A percentile compares a stretch with the other conserved stretches of the same genome.
Conservation (phyloP, 2,888 invertebrate genomes). For the Cryptus armator region DNA sequence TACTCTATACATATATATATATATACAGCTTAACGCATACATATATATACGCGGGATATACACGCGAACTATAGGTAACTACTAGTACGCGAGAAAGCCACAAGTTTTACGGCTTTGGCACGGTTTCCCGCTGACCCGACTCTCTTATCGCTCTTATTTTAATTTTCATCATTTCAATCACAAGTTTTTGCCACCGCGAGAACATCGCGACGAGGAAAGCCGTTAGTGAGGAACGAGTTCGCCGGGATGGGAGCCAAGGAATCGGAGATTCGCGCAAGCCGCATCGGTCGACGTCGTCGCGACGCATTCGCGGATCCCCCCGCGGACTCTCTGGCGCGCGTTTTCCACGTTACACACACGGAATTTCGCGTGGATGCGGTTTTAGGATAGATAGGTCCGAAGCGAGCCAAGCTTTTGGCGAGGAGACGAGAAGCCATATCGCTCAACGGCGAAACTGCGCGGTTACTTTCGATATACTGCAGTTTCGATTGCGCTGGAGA, state of each 20-base stretch:
- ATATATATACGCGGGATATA: background rate
- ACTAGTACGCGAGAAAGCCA: slow-evolving; percentile 56
- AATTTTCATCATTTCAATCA: slow-evolving; percentile 78
- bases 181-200: slow-evolving; percentile 73
- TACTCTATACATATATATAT: slow-evolving; percentile 14
- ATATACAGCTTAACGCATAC: background rate
- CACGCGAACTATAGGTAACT: slow-evolving; percentile 3
- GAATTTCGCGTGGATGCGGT: slow-evolving; percentile 62
- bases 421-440: slow-evolving; percentile 43
- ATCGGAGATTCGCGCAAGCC: slow-evolving; percentile 11
- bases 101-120: slow-evolving; percentile 78
- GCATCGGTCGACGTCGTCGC: slow-evolving; percentile 61
- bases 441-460: slow-evolving; percentile 20
- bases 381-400: slow-evolving; percentile 38
- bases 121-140: slow-evolving; percentile 70
- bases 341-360: slow-evolving; percentile 21
- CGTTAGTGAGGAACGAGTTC: slow-evolving; percentile 9
- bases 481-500: slow-evolving; percentile 12
- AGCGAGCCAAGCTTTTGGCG: slow-evolving; percentile 54
- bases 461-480: background rate
- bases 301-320: slow-evolving; percentile 53
- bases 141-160: slow-evolving; percentile 72
- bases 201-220: slow-evolving; percentile 30
- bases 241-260: slow-evolving; percentile 66
- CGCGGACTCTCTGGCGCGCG: slow-evolving; percentile 27